These are phyloP conservation scores for Drosophila lini DNA, from an alignment of 1,140 invertebrate genomes.

Conservation along the genomic window DNA sequence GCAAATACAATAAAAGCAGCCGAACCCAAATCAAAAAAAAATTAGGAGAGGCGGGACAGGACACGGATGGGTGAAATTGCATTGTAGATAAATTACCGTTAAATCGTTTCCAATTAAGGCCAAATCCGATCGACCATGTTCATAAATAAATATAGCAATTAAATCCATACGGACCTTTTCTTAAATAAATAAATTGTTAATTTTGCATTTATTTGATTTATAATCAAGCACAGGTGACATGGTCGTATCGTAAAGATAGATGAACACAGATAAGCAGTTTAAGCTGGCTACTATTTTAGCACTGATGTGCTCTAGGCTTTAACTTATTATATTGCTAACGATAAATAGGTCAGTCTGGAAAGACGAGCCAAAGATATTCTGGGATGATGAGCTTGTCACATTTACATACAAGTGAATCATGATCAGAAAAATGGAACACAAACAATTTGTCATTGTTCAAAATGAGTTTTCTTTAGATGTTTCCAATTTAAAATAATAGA, in stretches of 20 bases:
- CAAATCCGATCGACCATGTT: conserved; percentile 2
- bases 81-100: conserved; percentile 43
- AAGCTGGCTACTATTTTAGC: no score
- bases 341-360: no score
- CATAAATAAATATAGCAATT: conserved; percentile 33
- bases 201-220: no score
- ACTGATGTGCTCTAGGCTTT: no score
- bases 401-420: not conserved
- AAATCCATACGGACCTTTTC: conserved; percentile 5
- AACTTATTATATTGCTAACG: no score
- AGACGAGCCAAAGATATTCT: not conserved
- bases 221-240: no score
- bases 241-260: no score
- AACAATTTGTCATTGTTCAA: not conserved
- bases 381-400: not conserved
- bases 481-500: not conserved
- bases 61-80: conserved; percentile 36
- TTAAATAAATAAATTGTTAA: no score
- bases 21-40: conserved; percentile 10
- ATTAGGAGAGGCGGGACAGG: not conserved
- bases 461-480: not conserved
- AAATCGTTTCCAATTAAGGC: conserved; percentile 19
- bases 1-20: conserved; percentile 36
- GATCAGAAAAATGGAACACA: not conserved
- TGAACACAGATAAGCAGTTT: no score